Percentiles rank a stretch among this genome's conserved stretches.
Evolutionary conservation across 2,113 vertebrate genomes (phyloP).

Genomic region (Hippocampus comes): DNA sequence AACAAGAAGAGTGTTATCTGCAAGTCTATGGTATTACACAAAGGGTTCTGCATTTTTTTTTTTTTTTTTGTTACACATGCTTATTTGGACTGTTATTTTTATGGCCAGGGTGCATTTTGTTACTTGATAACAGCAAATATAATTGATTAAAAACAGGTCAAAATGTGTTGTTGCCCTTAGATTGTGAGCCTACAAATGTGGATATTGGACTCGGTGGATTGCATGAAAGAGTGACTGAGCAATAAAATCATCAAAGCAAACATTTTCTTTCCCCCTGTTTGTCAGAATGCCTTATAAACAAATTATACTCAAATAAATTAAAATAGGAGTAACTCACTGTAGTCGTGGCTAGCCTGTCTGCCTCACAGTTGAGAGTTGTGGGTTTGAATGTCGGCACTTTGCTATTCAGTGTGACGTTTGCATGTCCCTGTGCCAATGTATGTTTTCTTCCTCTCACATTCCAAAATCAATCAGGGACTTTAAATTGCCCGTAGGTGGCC

Average conservation of each 20-base stretch:
- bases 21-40: neutral
- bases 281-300: neutral
- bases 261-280: neutral
- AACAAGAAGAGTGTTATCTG: neutral
- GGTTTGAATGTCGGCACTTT: neutral
- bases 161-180: conserved; percentile 75
- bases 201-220: conserved; percentile 74
- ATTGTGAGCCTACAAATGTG: conserved; percentile 73
- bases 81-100: conserved; percentile 52
- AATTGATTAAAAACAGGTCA: conserved; percentile 66
- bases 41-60: conserved; percentile 22
- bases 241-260: conserved; percentile 75
- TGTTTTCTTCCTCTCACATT: too few species aligned
- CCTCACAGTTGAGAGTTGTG: neutral
- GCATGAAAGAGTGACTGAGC: conserved; percentile 84
- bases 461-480: too few species aligned
- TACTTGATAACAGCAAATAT: conserved; percentile 50
- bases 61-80: conserved; percentile 38
- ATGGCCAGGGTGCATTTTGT: conserved; percentile 51
- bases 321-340: neutral
- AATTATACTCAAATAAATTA: neutral
- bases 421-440: too few species aligned
- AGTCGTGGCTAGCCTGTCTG: neutral
- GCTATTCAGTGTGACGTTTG: too few species aligned
- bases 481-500: too few species aligned